Base-by-base conservation (phyloP, 2,888 invertebrate species). In the Rhamphomyia laevipes region DNA sequence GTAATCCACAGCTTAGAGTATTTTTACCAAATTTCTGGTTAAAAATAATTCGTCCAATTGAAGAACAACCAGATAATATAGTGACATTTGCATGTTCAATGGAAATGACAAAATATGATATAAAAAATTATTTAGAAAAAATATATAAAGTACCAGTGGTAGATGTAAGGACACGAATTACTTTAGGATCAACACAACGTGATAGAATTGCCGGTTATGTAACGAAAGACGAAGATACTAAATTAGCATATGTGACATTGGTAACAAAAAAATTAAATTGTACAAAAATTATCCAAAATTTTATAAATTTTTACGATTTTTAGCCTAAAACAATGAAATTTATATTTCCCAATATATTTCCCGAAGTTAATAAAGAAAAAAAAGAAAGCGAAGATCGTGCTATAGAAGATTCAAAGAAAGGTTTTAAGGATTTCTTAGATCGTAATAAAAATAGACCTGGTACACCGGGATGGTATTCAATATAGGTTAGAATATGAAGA, bases 11-110 rank as follows among this genome's bases (percentile, higher is more conserved):
- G 64, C 72, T 91, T 31, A 74, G 96, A 51, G 77, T 96, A 11
- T 94, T 92, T 68, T 72, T 99, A 31, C 96, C 97, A 1, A 92
- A 96, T 67, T 97, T 97, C 72, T 97, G 93, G 92, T 82, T 99
- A 83, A 96, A 95, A 73, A 62, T 96, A 16, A 78, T 96, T 1
- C 77, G 81, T 48, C 82, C 90, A 2, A 61, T 66, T 4, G 70
- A 74, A 17, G 75, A 75, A 31, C 79, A 83, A 57, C 88, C 89
- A 4, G 75, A 80, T 43, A 91, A 96, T 73, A 70, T 85, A 38
- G 88, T 93, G 0, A 79, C 85, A 47, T 97, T 99, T 70, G 77
- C 86, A 45, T 90, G 92, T 58, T 92, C 95, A 10, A 86, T 88
- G 73, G 82, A 91, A 76, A 99, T 99, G 97, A 93, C 92, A 0